phyloP scores from a whole-genome alignment of 2,888 invertebrate genomes.

The Hirtodrosophila duncani region DNA sequence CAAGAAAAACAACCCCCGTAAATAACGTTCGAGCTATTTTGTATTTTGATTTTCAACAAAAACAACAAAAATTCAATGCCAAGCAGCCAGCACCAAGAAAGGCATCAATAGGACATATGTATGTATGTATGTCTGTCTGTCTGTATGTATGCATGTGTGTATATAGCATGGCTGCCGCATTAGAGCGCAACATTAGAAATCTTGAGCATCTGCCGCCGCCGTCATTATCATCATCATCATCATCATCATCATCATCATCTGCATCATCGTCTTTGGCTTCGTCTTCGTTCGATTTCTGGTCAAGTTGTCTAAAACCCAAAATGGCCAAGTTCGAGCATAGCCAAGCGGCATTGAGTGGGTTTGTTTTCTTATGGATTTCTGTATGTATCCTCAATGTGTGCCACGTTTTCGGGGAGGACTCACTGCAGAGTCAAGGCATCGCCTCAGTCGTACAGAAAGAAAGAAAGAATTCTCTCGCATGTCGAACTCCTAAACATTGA shows the following conservation, averaged over 20 bases:
- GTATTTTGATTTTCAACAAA: slow-evolving; percentile 56
- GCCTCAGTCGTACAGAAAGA: no score
- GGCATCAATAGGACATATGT: slow-evolving; percentile 8
- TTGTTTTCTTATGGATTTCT: no score
- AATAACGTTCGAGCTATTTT: slow-evolving; percentile 60
- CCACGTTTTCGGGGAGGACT: no score
- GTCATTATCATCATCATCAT: slow-evolving; percentile 5
- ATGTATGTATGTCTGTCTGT: slow-evolving; percentile 13
- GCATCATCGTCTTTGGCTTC: slow-evolving; percentile 27
- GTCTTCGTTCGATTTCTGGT: not conserved
- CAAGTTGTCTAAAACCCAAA: slow-evolving; percentile 8
- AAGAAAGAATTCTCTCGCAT: no score
- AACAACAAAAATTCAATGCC: slow-evolving; percentile 34
- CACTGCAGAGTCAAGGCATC: no score
- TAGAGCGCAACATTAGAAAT: no score
- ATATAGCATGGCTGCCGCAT: slow-evolving; percentile 34
- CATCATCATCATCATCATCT: slow-evolving; percentile 28
- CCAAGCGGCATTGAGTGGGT: no score
- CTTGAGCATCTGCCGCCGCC: slow-evolving; percentile 1
- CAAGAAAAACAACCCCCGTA: slow-evolving; percentile 54
- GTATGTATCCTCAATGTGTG: no score
- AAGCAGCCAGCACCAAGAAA: slow-evolving; percentile 31
- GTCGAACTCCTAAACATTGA: no score
- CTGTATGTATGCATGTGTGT: not conserved
- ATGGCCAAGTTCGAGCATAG: slow-evolving; percentile 26